Conservation (phyloP, 2,888 invertebrate species). For the Orchesella flavescens region DNA sequence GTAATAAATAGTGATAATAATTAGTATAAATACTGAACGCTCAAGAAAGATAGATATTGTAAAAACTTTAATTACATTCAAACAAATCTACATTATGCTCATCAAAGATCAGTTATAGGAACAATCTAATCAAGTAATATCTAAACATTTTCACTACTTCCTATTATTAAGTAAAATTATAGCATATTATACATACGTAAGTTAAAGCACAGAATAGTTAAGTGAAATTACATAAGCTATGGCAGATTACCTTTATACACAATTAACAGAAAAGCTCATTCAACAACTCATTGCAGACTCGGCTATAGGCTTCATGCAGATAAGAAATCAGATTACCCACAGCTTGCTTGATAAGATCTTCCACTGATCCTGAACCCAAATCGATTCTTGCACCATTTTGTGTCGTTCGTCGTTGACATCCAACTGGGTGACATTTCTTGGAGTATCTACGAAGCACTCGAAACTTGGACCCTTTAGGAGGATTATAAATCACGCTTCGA, state of each 20-base stretch:
- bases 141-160: too few relatives aligned
- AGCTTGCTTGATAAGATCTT: not conserved
- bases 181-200: too few relatives aligned
- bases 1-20: too few relatives aligned
- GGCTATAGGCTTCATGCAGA: constrained; percentile 2
- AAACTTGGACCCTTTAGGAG: not conserved
- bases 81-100: too few relatives aligned
- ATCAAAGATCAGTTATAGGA: too few relatives aligned
- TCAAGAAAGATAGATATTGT: too few relatives aligned
- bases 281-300: constrained; percentile 1
- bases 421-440: constrained; percentile 5
- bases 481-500: not conserved
- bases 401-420: not conserved
- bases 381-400: not conserved
- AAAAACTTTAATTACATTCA: too few relatives aligned
- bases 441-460: not conserved
- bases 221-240: too few relatives aligned
- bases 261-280: not conserved
- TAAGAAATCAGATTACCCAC: constrained; percentile 3
- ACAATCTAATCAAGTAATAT: too few relatives aligned
- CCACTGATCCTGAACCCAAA: not conserved
- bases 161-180: too few relatives aligned
- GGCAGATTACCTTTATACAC: not conserved
- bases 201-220: too few relatives aligned
- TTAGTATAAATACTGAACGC: too few relatives aligned